Percentiles rank a stretch among this genome's conserved stretches.
Conservation (phyloP, 2,888 invertebrate species). For the Leptopilina drosophilae region DNA sequence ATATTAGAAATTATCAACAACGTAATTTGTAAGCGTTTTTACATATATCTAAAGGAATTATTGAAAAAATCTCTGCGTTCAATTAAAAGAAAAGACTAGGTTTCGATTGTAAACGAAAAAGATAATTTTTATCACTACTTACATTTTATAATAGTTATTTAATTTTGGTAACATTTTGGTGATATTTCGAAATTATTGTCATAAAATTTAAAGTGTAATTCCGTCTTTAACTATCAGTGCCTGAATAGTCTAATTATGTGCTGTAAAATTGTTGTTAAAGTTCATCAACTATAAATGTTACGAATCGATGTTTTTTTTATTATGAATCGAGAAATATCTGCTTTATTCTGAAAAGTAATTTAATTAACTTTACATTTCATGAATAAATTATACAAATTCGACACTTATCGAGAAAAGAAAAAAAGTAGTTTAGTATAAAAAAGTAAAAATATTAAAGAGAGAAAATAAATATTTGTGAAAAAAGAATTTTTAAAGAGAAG, state of each 20-base stretch:
- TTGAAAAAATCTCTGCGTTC: too few relatives aligned
- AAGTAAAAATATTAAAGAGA: too few relatives aligned
- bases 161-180: neutral
- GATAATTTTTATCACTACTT: neutral
- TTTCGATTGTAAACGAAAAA: constrained; percentile 5
- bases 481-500: neutral
- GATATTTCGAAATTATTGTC: neutral
- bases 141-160: neutral
- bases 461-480: too few relatives aligned
- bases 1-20: too few relatives aligned
- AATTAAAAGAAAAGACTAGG: too few relatives aligned
- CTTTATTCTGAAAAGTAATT: neutral
- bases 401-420: neutral
- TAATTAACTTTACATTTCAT: too few relatives aligned
- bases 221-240: constrained; percentile 54
- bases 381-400: neutral
- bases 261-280: constrained; percentile 60
- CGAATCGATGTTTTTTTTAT: constrained; percentile 47
- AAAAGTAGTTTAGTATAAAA: neutral
- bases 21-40: too few relatives aligned
- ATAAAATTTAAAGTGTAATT: constrained; percentile 5
- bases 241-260: constrained; percentile 59
- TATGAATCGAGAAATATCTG: constrained; percentile 21
- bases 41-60: too few relatives aligned
- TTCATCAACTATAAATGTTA: constrained; percentile 56